Base-by-base conservation (phyloP, 2,888 invertebrate genomes). In the Coelopa pilipes region DNA sequence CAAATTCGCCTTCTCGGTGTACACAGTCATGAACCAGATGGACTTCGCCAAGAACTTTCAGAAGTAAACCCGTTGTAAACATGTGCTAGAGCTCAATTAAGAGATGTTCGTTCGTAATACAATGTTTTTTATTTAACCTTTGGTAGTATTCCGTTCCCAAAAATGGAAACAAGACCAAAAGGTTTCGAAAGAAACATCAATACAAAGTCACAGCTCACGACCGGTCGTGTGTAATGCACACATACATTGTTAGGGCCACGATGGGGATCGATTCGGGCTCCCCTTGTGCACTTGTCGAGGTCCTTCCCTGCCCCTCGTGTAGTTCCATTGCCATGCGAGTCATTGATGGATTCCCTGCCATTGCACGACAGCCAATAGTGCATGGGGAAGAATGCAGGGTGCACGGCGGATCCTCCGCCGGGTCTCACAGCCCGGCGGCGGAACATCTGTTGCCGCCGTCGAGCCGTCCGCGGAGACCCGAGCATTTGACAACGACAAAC, bases 1-100 rank as follows among this genome's bases (percentile, higher is more conserved):
- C 0, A 83, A 84, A 65, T 82, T 82, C 71, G 79, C 84, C 0
- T 83, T 83, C 74, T 82, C 84, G 0, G 79, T 84, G 0, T 83
- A 81, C 62, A 84, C 83, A 0, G 60, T 84, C 45, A 78, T 83
- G 2, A 82, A 81, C 45, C 78, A 83, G 72, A 81, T 83, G 81
- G 77, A 81, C 71, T 75, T 83, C 57, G 79, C 79, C 0, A 78
- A 80, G 15, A 80, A 75, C 46, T 70, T 82, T 47, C 63, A 72
- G 10, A 34, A 34, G 24, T 59, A 7, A 17, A 59, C 15, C 2
- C 10, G n/a, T 53, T 9, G 13, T 13, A 49, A 11, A 13, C 49
- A 49, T 49, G 49, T n/a, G n/a, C n/a, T n/a, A n/a, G n/a, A n/a
- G n/a, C n/a, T n/a, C n/a, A n/a, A n/a, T n/a, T n/a, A n/a, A n/a